Base-by-base conservation (phyloP, 2,797 vertebrate species). In the Novumbra hubbsi region DNA sequence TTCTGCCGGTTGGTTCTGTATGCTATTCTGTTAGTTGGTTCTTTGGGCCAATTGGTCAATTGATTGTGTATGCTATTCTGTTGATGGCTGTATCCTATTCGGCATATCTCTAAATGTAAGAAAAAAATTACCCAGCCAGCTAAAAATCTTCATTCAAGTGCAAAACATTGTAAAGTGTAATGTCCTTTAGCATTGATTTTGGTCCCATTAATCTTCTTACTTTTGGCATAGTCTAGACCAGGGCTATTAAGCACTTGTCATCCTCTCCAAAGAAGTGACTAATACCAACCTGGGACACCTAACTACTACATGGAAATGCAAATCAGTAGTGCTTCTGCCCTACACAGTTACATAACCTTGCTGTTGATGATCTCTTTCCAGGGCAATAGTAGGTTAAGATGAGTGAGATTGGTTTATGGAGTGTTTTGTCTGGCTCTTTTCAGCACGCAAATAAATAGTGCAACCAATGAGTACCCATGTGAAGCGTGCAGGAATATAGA, bases 51-150 rank as follows among this genome's bases (percentile, higher is more conserved):
- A n/a, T n/a, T n/a, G n/a, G n/a, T n/a, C n/a, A n/a, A n/a, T n/a
- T n/a, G n/a, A n/a, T n/a, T n/a, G n/a, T 45, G 41, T 45, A 11
- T 45, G 3, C 41, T 45, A 45, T 45, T 14, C 11, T 2, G 34
- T 3, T n/a, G n/a, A n/a, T n/a, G n/a, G n/a, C n/a, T n/a, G n/a
- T n/a, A n/a, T n/a, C n/a, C n/a, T n/a, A n/a, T n/a, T n/a, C n/a
- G n/a, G 84, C 76, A 79, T 66, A 67, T 78, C 28, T 76, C 72
- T 79, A 80, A 88, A 76, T 75, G 80, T 80, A 82, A 28, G 76
- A 82, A 87, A 16, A 19, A 32, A 27, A 32, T 1, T n/a, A 57
- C 21, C 27, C 5, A n/a, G 19, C 50, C 50, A 17, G 27, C 12
- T 15, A 69, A n/a, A 4, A 48, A 69, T 41, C 21, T 50, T 5